Evolutionary conservation across 2,797 vertebrate genomes (phyloP).

Genomic region (Thunnus albacares): DNA sequence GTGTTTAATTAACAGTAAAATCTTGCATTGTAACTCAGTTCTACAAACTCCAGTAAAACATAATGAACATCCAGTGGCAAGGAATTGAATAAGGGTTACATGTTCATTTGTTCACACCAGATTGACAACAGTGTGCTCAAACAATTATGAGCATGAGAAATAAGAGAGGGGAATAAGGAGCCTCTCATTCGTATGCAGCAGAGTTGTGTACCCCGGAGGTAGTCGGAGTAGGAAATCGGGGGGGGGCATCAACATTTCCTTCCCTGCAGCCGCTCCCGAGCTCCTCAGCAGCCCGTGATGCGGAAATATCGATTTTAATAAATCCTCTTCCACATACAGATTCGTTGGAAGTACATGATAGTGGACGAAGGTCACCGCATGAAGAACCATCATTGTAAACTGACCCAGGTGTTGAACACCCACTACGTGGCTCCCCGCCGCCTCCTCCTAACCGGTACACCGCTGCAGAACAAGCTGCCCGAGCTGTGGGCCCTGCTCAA

Average conservation of each 20-base stretch:
- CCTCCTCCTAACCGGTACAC: slow-evolving; percentile 94
- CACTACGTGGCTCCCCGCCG: slow-evolving; percentile 96
- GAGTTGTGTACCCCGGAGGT: not conserved
- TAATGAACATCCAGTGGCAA: not conserved
- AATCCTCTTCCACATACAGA: slow-evolving; percentile 87
- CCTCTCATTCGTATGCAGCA: not conserved
- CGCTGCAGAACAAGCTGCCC: slow-evolving; percentile 95
- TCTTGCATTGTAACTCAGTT: not conserved
- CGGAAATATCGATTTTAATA: not conserved
- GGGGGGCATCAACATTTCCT: not conserved
- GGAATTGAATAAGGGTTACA: no score
- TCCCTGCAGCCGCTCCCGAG: not conserved
- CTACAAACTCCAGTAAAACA: not conserved
- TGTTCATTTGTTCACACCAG: no score
- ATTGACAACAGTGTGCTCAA: not conserved
- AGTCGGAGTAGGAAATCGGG: not conserved
- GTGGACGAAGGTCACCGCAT: slow-evolving; percentile 98
- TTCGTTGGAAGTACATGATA: slow-evolving; percentile 99
- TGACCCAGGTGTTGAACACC: slow-evolving; percentile 98
- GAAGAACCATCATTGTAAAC: slow-evolving; percentile 99
- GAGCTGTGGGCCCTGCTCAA: slow-evolving; percentile 98
- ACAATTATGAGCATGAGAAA: not conserved
- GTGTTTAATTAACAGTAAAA: not conserved
- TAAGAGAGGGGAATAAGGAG: not conserved
- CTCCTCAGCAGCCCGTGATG: not conserved